Evolutionary conservation across 1,140 invertebrate genomes (phyloP), one percentile per base, ranked within the genome.

Genomic region (Lerema accius): DNA sequence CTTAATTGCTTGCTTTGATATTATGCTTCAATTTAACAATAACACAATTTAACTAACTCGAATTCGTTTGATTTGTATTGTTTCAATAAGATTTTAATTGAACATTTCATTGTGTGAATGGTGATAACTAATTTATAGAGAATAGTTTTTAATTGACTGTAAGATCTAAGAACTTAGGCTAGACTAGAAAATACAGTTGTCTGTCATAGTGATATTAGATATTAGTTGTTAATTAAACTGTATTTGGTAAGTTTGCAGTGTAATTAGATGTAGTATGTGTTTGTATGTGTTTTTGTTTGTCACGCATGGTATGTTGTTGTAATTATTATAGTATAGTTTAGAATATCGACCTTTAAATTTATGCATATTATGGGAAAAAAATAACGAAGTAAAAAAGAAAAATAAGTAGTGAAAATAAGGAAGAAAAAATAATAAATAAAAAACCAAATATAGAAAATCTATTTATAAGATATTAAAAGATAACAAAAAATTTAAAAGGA

Each of bases 201-300:
- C 19, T 23, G 19, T 23, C 19, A n/a, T 48, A 14, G 13, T 48
- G 11, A 17, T 23, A 7, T 23, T 46, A 19, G 19, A 13, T 23
- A 13, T 15, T 32, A 32, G 26, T 11, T 23, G 40, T 55, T 58
- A 11, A 6, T 11, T 55, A 15, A 40, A n/a, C 19, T 45, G 23
- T 26, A 43, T 43, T 58, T 45, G 53, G 53, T 58, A 45, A 58
- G 39, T 45, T 26, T 11, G 13, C 17, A 6, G 14, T 6, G 28
- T 15, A 14, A 14, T 3, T 7, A 15, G 32, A 14, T 32, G 6
- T 45, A 32, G n/a, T 4, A 17, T 46, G 55, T 58, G 10, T 32
- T 10, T 45, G 42, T 43, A 35, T 43, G n/a, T n/a, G 53, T 43
- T 43, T 58, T 35, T 39, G 40, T 32, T 32, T 32, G 28, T 32